phyloP scores from a whole-genome alignment of 2,888 invertebrate species.

The Cantharis nigra region DNA sequence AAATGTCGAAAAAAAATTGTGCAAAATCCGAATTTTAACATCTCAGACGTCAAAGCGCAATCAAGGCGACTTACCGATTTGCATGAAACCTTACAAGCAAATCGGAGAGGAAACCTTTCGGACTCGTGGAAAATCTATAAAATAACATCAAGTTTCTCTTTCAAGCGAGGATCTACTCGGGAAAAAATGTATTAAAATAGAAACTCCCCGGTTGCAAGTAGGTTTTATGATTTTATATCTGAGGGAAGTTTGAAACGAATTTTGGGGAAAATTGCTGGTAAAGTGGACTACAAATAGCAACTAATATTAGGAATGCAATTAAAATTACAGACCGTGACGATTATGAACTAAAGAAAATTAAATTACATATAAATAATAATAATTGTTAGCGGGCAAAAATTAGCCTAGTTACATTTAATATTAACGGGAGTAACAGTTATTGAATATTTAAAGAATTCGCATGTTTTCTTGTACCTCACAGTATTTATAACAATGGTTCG shows the following conservation, averaged over 20 bases:
- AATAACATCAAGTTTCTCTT: neutral
- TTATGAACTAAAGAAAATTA: neutral
- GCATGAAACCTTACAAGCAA: neutral
- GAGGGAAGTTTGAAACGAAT: neutral
- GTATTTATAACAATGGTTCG: slow-evolving; percentile 13
- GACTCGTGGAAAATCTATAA: neutral
- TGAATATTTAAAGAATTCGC: slow-evolving; percentile 21
- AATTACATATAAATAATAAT: neutral
- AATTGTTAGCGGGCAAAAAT: neutral
- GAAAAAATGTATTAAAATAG: neutral
- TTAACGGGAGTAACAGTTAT: slow-evolving; percentile 3
- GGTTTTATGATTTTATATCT: neutral
- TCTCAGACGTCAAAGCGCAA: neutral
- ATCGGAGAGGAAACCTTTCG: neutral
- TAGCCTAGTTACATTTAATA: neutral
- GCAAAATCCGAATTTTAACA: neutral
- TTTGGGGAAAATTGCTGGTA: neutral
- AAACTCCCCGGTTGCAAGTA: neutral
- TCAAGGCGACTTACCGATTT: neutral
- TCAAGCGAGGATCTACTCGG: neutral
- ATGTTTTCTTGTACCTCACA: slow-evolving; percentile 8
- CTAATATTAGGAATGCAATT: neutral
- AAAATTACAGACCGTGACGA: neutral
- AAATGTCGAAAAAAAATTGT: neutral
- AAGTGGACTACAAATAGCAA: neutral